Percentiles rank a stretch among this genome's conserved stretches.
These are phyloP conservation scores for Tadarida brasiliensis DNA, from an alignment of 2,797 vertebrate genomes.

Conservation along the genomic window DNA sequence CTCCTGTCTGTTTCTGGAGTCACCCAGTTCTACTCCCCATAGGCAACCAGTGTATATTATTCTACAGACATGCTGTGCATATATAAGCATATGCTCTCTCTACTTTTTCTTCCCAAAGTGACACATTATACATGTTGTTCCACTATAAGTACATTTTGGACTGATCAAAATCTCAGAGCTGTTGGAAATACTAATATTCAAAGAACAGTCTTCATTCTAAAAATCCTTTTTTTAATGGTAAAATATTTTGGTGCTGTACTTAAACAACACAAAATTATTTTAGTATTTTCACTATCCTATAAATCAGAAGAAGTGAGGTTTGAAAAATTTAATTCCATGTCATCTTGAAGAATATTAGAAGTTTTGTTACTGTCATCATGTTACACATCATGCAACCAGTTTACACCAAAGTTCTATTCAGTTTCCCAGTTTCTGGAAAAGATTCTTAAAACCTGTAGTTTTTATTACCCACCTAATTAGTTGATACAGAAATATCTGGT, in stretches of 20 bases:
- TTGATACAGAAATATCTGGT: background rate
- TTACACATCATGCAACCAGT: background rate
- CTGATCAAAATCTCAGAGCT: background rate
- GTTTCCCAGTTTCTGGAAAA: slow-evolving; percentile 33
- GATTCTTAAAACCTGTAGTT: slow-evolving; percentile 11
- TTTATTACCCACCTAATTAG: slow-evolving; percentile 39
- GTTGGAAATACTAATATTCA: background rate
- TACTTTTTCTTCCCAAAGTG: background rate
- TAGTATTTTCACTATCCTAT: background rate
- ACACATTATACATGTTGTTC: background rate
- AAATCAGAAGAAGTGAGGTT: background rate
- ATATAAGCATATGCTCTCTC: background rate
- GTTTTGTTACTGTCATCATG: background rate
- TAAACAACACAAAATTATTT: slow-evolving; percentile 20
- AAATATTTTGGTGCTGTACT: background rate
- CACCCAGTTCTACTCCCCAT: background rate
- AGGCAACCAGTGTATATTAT: background rate
- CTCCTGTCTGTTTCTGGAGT: background rate
- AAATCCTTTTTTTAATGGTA: background rate
- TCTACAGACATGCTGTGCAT: background rate
- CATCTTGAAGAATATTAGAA: background rate
- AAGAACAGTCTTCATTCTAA: slow-evolving; percentile 41
- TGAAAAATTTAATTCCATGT: background rate
- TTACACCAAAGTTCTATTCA: background rate
- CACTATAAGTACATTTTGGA: background rate